phyloP scores from a whole-genome alignment of 2,113 vertebrate species.

The Hippocampus barbouri region DNA sequence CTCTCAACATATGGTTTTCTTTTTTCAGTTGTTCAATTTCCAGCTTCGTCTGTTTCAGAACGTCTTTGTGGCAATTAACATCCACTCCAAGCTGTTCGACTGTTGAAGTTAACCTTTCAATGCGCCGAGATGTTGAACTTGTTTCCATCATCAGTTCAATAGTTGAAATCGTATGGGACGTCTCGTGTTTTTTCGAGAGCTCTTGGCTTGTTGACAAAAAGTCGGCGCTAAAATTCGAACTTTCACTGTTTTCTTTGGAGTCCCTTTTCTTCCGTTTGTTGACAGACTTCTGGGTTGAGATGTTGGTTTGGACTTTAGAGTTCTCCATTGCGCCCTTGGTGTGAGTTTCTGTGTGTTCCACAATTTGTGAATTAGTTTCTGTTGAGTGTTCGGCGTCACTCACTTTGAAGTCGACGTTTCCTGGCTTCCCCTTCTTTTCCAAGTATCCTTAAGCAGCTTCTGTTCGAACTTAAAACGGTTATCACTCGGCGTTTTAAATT shows the following conservation, averaged over 20 bases:
- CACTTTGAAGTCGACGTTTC: not conserved
- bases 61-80: not conserved
- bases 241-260: not conserved
- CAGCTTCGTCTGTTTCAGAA: not conserved
- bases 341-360: not conserved
- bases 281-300: not conserved
- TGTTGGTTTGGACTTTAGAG: not conserved
- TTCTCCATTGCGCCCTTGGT: not conserved
- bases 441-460: not conserved
- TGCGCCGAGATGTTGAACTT: not conserved
- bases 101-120: slow-evolving; percentile 2
- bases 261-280: not conserved
- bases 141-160: slow-evolving; percentile 3
- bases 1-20: not conserved
- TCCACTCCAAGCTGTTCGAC: not conserved
- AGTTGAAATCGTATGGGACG: not conserved
- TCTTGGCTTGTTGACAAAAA: not conserved
- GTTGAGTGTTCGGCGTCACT: not conserved
- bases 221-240: not conserved
- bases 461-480: not conserved
- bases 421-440: not conserved
- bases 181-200: not conserved
- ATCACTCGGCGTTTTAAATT: not conserved
- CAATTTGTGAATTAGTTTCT: not conserved
- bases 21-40: slow-evolving; percentile 1